Evolutionary conservation across 2,113 vertebrate genomes (phyloP).

Genomic region (Astur gentilis): DNA sequence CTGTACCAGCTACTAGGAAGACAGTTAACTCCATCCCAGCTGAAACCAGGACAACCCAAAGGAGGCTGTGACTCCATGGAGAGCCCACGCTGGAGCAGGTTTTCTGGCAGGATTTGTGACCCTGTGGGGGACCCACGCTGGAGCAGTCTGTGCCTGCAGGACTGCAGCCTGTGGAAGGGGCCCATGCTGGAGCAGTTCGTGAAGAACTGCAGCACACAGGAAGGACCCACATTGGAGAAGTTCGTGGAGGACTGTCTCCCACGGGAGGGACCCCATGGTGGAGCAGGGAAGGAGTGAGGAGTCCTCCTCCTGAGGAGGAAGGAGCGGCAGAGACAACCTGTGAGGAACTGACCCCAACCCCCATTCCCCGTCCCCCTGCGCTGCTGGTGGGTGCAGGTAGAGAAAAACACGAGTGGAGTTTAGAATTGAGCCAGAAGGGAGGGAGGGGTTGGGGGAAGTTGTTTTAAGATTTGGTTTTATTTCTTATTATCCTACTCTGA

Average conservation of each 20-base stretch:
- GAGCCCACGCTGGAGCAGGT: too few species aligned
- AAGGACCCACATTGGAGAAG: too few species aligned
- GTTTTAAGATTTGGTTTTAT: neutral
- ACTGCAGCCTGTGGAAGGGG: neutral
- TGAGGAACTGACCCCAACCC: neutral
- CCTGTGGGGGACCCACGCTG: too few species aligned
- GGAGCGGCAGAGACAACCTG: fast-evolving
- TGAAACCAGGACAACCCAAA: neutral
- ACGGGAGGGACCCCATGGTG: too few species aligned
- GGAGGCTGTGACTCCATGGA: fast-evolving
- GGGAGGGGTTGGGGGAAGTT: neutral
- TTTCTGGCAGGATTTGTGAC: too few species aligned
- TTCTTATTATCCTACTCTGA: neutral
- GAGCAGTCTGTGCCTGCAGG: too few species aligned
- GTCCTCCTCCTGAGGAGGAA: neutral
- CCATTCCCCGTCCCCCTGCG: neutral
- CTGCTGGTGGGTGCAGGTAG: fast-evolving
- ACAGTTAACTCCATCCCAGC: too few species aligned
- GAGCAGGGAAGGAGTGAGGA: too few species aligned
- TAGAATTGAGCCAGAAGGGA: neutral
- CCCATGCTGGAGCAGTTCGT: fast-evolving
- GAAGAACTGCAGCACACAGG: neutral
- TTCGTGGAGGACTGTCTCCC: too few species aligned
- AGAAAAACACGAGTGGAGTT: neutral
- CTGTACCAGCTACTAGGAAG: too few species aligned